These are phyloP conservation scores for Lasioglossum calceatum DNA, from an alignment of 2,888 invertebrate species.

Conservation along the genomic window DNA sequence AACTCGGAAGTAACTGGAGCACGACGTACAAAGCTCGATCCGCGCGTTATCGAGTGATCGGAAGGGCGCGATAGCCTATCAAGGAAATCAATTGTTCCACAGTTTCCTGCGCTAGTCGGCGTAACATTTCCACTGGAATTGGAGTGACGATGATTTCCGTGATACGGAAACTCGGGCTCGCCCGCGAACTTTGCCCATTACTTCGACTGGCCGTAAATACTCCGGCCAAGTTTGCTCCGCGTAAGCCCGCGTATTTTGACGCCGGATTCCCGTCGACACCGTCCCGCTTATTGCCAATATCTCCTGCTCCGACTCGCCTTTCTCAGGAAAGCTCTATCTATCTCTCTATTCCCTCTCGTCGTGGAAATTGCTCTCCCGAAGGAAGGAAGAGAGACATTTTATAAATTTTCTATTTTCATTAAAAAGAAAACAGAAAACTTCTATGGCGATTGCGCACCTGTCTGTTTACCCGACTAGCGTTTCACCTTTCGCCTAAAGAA, in stretches of 20 bases:
- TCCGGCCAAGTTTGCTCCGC: neutral
- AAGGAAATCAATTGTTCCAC: slow-evolving; percentile 3
- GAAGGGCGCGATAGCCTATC: neutral
- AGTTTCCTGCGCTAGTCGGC: neutral
- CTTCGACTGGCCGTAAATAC: neutral
- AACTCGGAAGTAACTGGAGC: no score
- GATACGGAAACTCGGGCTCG: neutral
- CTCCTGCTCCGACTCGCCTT: neutral
- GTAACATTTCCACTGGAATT: neutral
- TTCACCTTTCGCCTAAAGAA: no score
- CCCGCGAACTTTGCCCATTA: slow-evolving; percentile 10
- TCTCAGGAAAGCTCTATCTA: neutral
- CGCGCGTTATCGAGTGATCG: neutral
- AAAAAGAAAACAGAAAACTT: no score
- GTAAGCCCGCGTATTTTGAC: slow-evolving; percentile 19
- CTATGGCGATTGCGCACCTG: no score
- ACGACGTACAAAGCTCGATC: neutral
- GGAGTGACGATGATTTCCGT: slow-evolving; percentile 11
- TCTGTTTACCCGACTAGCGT: no score
- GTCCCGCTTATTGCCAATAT: slow-evolving; percentile 13
- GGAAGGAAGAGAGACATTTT: neutral
- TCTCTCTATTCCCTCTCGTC: neutral
- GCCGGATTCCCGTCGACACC: slow-evolving; percentile 17
- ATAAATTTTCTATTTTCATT: no score
- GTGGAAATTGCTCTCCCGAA: neutral